phyloP scores from a whole-genome alignment of 2,888 invertebrate genomes.

The Rhodophaea formosa region DNA sequence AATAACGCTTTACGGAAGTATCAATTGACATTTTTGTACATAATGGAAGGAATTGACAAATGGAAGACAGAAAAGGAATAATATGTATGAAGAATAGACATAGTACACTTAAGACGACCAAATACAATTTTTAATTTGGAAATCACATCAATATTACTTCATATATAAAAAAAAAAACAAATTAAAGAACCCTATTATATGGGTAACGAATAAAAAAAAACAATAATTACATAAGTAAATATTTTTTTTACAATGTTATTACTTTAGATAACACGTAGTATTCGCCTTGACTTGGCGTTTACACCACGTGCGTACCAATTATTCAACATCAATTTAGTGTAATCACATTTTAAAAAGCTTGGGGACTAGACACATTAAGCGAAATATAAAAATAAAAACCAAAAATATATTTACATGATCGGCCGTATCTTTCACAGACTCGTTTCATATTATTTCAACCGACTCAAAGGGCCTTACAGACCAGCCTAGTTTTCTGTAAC shows the following conservation, averaged over 20 bases:
- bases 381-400: constrained; percentile 26
- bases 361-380: constrained; percentile 58
- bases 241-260: neutral
- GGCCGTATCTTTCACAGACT: constrained; percentile 1
- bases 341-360: constrained; percentile 37
- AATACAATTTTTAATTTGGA: neutral
- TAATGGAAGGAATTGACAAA: constrained; percentile 76
- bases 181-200: neutral
- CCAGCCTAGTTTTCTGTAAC: too few relatives aligned
- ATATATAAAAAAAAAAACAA: neutral
- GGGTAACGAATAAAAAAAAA: neutral
- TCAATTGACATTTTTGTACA: constrained; percentile 77
- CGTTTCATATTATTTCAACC: neutral
- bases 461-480: neutral
- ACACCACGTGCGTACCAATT: constrained; percentile 10
- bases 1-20: constrained; percentile 50
- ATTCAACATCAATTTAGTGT: constrained; percentile 19
- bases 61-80: constrained; percentile 73
- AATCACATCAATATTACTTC: neutral
- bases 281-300: neutral
- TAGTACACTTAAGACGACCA: neutral
- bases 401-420: constrained; percentile 12
- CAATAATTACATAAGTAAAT: neutral
- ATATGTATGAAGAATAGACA: constrained; percentile 35
- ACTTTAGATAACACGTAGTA: neutral